Evolutionary conservation across 2,113 vertebrate genomes (phyloP).

Genomic region (Ptilorrhoa leucosticta): DNA sequence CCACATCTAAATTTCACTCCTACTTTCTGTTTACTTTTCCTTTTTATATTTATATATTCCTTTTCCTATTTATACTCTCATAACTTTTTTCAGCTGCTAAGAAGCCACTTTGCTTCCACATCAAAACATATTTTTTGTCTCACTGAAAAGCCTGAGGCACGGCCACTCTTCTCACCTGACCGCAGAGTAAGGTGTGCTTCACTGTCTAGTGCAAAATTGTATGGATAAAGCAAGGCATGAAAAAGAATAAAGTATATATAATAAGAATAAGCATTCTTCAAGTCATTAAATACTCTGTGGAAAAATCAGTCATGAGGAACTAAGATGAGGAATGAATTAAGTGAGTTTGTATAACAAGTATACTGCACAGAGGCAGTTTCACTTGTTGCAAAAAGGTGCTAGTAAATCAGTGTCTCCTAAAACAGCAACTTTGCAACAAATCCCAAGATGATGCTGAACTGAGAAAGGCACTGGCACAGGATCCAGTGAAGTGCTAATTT

Average conservation of each 20-base stretch:
- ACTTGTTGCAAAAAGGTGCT: background rate
- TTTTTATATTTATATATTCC: no score
- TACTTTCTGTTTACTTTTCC: background rate
- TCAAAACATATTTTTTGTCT: background rate
- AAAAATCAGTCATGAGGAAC: background rate
- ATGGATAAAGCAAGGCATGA: background rate
- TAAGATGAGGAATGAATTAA: background rate
- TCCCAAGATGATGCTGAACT: background rate
- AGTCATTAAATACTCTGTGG: background rate
- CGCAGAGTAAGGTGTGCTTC: background rate
- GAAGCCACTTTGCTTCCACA: background rate
- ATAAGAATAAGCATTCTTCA: background rate
- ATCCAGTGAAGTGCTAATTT: background rate
- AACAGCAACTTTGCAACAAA: background rate
- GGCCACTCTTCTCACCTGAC: background rate
- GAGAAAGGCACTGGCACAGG: background rate
- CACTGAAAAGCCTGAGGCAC: background rate
- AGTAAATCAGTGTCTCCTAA: background rate
- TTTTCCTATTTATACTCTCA: background rate
- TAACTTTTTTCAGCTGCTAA: background rate
- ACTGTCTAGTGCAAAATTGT: background rate
- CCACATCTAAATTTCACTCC: background rate
- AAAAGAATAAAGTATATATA: background rate
- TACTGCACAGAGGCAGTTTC: background rate
- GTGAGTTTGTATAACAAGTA: background rate